Evolutionary conservation across 2,797 vertebrate species (phyloP).

Genomic region (Phoebastria nigripes): DNA sequence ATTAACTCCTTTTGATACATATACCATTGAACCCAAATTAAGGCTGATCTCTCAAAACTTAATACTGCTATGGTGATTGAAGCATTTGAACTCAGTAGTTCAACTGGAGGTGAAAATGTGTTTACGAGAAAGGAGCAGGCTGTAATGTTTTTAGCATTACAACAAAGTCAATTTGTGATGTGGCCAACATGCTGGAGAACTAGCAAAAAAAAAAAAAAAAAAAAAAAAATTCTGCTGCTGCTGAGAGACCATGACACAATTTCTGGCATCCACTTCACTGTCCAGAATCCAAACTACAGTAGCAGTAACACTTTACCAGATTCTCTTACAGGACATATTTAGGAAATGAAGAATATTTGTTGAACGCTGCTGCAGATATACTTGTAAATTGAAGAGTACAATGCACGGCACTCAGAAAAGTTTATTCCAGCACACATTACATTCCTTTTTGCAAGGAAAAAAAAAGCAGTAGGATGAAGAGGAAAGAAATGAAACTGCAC

Average conservation of each 20-base stretch:
- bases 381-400: background rate
- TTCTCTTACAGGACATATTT: slow-evolving; percentile 2
- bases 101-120: slow-evolving; percentile 23
- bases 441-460: background rate
- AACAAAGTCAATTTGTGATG: slow-evolving; percentile 10
- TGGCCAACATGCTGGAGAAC: background rate
- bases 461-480: background rate
- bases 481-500: background rate
- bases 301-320: slow-evolving; percentile 42
- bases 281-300: slow-evolving; percentile 17
- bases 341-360: slow-evolving; percentile 31
- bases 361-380: background rate
- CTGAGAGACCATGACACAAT: slow-evolving; percentile 40
- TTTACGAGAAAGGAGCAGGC: background rate
- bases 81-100: background rate
- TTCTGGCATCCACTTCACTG: slow-evolving; percentile 30
- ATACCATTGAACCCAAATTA: background rate
- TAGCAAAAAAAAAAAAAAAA: background rate
- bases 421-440: background rate
- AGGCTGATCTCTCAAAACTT: background rate
- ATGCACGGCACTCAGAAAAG: background rate
- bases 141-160: slow-evolving; percentile 18
- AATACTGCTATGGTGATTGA: background rate
- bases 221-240: background rate
- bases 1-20: background rate